phyloP scores from a whole-genome alignment of 1,140 invertebrate genomes.

The Drosophila parabipectinata region DNA sequence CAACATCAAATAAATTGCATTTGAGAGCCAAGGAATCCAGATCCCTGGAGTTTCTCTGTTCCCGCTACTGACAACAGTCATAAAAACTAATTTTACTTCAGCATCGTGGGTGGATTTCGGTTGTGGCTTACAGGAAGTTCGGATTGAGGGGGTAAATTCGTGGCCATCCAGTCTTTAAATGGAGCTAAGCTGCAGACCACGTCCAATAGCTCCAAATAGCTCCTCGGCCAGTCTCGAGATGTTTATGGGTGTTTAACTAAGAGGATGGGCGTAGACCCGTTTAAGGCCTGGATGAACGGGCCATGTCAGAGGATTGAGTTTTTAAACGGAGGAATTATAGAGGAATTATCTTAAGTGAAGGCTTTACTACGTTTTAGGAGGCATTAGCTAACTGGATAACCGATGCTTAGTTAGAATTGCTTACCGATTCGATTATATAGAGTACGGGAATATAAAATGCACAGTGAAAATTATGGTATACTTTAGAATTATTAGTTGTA shows the following conservation, averaged over 20 bases:
- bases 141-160: conserved; percentile 32
- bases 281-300: conserved; percentile 31
- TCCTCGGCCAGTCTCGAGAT: conserved; percentile 20
- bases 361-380: conserved; percentile 28
- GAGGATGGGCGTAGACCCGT: conserved; percentile 27
- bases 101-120: conserved; percentile 38
- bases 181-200: conserved; percentile 18
- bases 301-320: conserved; percentile 33
- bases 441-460: conserved; percentile 8
- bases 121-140: conserved; percentile 34
- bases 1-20: conserved; percentile 80
- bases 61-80: conserved; percentile 60
- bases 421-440: conserved; percentile 32
- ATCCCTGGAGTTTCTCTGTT: conserved; percentile 21
- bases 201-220: conserved; percentile 3
- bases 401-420: conserved; percentile 7
- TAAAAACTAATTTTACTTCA: conserved; percentile 73
- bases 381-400: conserved; percentile 29
- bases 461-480: background rate
- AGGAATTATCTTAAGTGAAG: conserved; percentile 15
- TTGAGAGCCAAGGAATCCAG: conserved; percentile 48
- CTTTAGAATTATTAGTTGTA: too few relatives aligned
- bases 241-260: conserved; percentile 47
- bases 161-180: conserved; percentile 9
- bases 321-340: conserved; percentile 37